Evolutionary conservation across 2,888 invertebrate genomes (phyloP), one percentile per base, ranked within the genome.

Genomic region (Ormyrus pomaceus): DNA sequence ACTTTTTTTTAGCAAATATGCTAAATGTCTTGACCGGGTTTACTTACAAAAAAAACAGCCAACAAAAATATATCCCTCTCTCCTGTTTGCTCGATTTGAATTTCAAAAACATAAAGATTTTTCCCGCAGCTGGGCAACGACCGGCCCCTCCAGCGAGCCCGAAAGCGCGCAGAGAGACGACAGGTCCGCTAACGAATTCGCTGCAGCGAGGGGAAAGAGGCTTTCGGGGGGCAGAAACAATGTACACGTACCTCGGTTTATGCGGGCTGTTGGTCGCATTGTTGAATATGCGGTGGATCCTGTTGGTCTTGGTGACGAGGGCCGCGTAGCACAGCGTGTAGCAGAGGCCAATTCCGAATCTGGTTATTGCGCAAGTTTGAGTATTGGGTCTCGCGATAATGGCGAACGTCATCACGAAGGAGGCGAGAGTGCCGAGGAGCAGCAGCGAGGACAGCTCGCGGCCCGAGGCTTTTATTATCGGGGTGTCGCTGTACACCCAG

Each of bases 261-360:
- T 91, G 88, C 2, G 91, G 88, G 68, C 89, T 89, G 71, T 86
- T 84, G 0, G 84, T 86, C 0, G 83, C 84, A 6, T 88, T 89
- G 85, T 91, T 91, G 87, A 93, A 93, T 84, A 93, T 93, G 79
- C 93, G 87, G 50, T 92, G 92, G 68, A 93, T 93, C 69, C 93
- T 86, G 84, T 92, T 93, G 51, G 92, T 93, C 86, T 93, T 93
- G 8, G 92, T 92, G 10, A 92, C 91, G 34, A 93, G 91, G 9
- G 93, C 92, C 0, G 92, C 91, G 84, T 93, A 93, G 84, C 92
- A 92, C 1, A 93, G 84, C 0, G 93, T 92, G 85, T 92, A 93
- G 83, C 92, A 92, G 76, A 93, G 88, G 0, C 93, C 93, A 9
- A 93, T 88, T 56, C 92, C 91, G 85, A 93, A 92, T 73, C 93